Evolutionary conservation across 2,113 vertebrate genomes (phyloP).

Genomic region (Merops nubicus): DNA sequence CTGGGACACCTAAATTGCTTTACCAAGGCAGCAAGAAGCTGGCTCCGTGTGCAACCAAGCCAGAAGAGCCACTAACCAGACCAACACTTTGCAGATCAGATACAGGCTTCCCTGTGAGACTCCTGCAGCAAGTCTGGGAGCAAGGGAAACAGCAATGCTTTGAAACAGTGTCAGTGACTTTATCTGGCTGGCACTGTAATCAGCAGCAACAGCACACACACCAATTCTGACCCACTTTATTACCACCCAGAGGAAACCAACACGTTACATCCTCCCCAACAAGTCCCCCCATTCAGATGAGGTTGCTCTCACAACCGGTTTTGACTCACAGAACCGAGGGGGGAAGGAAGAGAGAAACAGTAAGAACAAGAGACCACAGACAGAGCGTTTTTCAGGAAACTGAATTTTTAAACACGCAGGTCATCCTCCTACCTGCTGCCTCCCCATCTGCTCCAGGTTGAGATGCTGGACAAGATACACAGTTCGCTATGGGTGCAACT

Average conservation of each 20-base stretch:
- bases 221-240: background rate
- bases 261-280: background rate
- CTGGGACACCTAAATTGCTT: background rate
- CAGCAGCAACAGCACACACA: background rate
- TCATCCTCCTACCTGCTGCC: background rate
- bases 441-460: too few relatives aligned
- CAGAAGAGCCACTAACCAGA: background rate
- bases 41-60: accelerated
- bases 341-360: background rate
- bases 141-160: background rate
- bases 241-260: background rate
- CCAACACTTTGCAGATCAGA: background rate
- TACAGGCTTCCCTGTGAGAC: background rate
- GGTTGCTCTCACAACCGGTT: background rate
- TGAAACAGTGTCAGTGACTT: background rate
- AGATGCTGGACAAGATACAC: background rate
- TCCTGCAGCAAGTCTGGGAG: background rate
- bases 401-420: background rate
- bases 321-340: background rate
- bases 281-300: background rate
- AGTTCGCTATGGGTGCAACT: background rate
- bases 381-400: background rate
- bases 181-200: background rate
- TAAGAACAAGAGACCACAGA: background rate
- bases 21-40: background rate